Conservation (phyloP, 2,113 vertebrate genomes). For the Anhinga rufa region DNA sequence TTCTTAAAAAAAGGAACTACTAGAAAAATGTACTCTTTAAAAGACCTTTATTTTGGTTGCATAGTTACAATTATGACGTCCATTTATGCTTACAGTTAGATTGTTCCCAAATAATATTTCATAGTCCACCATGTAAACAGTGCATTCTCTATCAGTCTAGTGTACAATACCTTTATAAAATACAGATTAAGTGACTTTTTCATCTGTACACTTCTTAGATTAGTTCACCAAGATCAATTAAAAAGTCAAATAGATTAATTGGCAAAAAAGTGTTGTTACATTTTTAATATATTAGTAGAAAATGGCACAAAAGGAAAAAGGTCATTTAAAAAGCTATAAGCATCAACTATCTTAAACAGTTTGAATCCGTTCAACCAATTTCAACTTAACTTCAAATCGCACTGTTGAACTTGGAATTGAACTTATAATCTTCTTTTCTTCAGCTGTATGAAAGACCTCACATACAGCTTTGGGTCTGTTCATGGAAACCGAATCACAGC, state of each 20-base stretch:
- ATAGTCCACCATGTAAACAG: slow-evolving; percentile 47
- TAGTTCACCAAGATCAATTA: slow-evolving; percentile 55
- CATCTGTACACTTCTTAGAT: slow-evolving; percentile 49
- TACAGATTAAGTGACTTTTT: slow-evolving; percentile 41
- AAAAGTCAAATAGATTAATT: slow-evolving; percentile 61
- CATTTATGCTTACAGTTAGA: slow-evolving; percentile 22
- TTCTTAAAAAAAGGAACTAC: background rate
- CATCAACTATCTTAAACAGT: background rate
- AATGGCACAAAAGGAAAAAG: slow-evolving; percentile 46
- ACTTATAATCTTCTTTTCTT: background rate
- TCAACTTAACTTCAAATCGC: background rate
- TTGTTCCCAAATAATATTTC: slow-evolving; percentile 54
- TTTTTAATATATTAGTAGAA: slow-evolving; percentile 58
- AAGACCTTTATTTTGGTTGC: slow-evolving; percentile 71
- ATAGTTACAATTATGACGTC: slow-evolving; percentile 35
- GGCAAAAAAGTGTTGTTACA: slow-evolving; percentile 48
- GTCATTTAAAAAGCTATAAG: slow-evolving; percentile 20
- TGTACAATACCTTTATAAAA: slow-evolving; percentile 67
- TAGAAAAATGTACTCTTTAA: slow-evolving; percentile 1
- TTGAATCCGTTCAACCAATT: background rate
- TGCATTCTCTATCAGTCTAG: slow-evolving; percentile 36
- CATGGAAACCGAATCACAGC: background rate
- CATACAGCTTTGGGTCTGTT: background rate
- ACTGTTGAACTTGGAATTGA: slow-evolving; percentile 6
- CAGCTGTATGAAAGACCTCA: background rate